These are phyloP conservation scores for Lysandra bellargus DNA, from an alignment of 2,888 invertebrate species.

Conservation along the genomic window DNA sequence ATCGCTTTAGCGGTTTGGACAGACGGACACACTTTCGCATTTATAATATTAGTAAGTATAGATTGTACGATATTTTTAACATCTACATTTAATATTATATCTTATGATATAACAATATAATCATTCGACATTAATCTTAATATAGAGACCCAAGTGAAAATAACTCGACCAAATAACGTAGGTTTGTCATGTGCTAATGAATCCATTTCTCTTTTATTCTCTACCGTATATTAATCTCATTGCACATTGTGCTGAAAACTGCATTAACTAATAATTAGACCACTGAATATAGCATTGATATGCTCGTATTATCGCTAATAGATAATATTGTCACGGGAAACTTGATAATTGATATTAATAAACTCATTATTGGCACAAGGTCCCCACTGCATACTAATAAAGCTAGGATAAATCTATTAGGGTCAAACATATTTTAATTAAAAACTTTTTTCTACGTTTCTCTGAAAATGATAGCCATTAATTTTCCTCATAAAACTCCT, in stretches of 20 bases:
- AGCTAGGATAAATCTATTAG: not conserved
- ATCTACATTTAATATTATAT: no score
- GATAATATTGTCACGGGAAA: not conserved
- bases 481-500: not conserved
- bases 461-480: not conserved
- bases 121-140: no score
- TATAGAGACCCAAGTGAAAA: no score
- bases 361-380: not conserved
- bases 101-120: no score
- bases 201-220: not conserved
- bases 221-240: not conserved
- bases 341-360: constrained; percentile 4
- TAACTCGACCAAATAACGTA: no score
- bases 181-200: no score
- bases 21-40: no score
- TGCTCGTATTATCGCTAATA: not conserved
- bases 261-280: not conserved
- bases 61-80: no score
- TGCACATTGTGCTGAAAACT: not conserved
- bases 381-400: constrained; percentile 1
- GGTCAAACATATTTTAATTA: not conserved
- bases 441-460: not conserved
- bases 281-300: not conserved
- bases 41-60: no score
- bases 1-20: no score